These are phyloP conservation scores for Cisticola juncidis DNA, from an alignment of 2,113 vertebrate genomes.

Conservation along the genomic window DNA sequence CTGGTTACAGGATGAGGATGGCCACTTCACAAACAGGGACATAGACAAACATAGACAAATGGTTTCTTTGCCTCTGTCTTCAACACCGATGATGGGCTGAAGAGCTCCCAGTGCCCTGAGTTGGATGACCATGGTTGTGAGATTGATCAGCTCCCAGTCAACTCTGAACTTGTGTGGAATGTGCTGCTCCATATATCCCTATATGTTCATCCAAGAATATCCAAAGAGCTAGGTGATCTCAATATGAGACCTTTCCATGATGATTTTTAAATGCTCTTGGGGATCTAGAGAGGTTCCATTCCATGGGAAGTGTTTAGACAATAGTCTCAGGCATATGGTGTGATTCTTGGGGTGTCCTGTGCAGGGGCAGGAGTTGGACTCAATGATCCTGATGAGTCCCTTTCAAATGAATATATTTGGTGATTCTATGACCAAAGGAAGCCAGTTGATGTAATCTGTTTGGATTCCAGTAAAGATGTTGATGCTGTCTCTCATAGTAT, in stretches of 20 bases:
- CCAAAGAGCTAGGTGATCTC: neutral
- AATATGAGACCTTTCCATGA: neutral
- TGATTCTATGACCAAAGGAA: neutral
- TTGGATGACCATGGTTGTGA: neutral
- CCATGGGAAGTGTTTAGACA: neutral
- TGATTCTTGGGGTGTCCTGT: neutral
- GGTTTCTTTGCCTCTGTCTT: neutral
- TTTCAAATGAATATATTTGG: neutral
- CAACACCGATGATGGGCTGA: neutral
- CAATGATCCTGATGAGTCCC: accelerated
- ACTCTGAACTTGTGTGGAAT: neutral
- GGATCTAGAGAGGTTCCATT: neutral
- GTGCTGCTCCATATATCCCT: neutral
- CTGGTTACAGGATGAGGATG: neutral
- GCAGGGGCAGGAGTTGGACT: neutral
- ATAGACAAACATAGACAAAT: neutral
- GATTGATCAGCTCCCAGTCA: neutral
- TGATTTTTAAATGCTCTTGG: neutral
- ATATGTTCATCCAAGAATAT: neutral
- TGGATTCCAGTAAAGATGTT: neutral
- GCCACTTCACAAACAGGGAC: neutral
- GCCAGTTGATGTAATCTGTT: neutral
- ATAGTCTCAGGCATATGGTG: neutral
- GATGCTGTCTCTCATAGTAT: neutral
- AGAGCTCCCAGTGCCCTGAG: neutral